Base-by-base conservation (phyloP, 2,888 invertebrate genomes). In the Thereva unica region DNA sequence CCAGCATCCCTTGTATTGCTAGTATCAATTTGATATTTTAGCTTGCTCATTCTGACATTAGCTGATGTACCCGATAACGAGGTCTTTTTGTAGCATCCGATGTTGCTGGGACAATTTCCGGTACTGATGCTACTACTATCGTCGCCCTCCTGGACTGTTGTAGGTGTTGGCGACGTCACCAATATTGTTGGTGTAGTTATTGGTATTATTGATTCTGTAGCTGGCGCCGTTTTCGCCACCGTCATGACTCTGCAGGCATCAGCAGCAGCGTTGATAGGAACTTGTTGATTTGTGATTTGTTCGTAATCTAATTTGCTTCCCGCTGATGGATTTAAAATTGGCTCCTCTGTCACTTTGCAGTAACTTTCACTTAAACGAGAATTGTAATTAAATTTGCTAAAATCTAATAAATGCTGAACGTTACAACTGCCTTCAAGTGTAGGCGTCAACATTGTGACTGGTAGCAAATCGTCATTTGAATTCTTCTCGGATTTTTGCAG, bases 251-350 rank as follows among this genome's bases (percentile, higher is more conserved):
- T 52, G 45, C n/a, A n/a, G n/a, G n/a, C n/a, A n/a, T n/a, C n/a
- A n/a, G 66, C 64, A 52, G 38, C 47, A 12, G 10, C 53, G 45
- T 56, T 63, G 57, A 64, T 66, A 47, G 50, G 4, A 61, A 63
- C 65, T 65, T 69, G 69, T 69, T 69, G 67, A 65, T 67, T 69
- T 67, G 44, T 40, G 59, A 69, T 69, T 69, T 67, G 64, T 38
- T 56, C 67, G 49, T 65, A 65, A 67, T 67, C 59, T 35, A 61
- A 69, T 69, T 69, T 67, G 47, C 47, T 64, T 61, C 38, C 35
- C 52, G 52, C 41, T 52, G 64, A 64, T 69, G 67, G 65, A 59
- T 61, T 67, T 64, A 61, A 67, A 69, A 67, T 67, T 67, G 59
- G 42, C 50, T 67, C 47, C 7, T 10, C 12, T 12, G 45, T 49